phyloP scores from a whole-genome alignment of 2,888 invertebrate genomes.

The Dolomedes plantarius region DNA sequence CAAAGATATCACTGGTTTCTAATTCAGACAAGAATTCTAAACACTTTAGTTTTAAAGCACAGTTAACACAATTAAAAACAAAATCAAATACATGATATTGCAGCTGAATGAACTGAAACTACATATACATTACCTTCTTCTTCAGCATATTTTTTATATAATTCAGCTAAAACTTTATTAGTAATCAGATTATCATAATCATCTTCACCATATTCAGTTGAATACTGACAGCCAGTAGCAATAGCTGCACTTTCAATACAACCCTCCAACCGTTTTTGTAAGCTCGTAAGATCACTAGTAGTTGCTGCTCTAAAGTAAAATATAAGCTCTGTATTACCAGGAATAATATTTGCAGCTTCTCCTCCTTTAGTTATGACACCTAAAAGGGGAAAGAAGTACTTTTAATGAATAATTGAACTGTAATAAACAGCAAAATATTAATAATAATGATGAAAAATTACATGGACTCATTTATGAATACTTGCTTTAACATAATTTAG shows the following conservation, averaged over 20 bases:
- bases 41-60: too few species aligned
- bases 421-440: too few species aligned
- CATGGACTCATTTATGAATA: too few species aligned
- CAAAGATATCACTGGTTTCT: too few species aligned
- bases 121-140: conserved; percentile 74
- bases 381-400: conserved; percentile 30
- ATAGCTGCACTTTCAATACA: conserved; percentile 75
- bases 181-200: conserved; percentile 73
- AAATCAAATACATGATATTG: too few species aligned
- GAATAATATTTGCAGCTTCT: conserved; percentile 73
- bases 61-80: too few species aligned
- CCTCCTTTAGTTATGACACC: conserved; percentile 73
- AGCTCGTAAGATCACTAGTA: conserved; percentile 74
- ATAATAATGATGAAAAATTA: background rate
- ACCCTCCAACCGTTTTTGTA: conserved; percentile 73
- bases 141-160: conserved; percentile 75
- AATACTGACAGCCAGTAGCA: conserved; percentile 68
- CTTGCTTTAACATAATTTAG: too few species aligned
- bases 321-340: conserved; percentile 75
- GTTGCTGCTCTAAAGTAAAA: conserved; percentile 75
- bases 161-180: conserved; percentile 74
- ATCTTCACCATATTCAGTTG: conserved; percentile 20
- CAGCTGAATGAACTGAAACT: too few species aligned
- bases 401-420: too few species aligned
- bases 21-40: too few species aligned